Evolutionary conservation across 2,113 vertebrate genomes (phyloP).

Genomic region (Dermatemys mawii): DNA sequence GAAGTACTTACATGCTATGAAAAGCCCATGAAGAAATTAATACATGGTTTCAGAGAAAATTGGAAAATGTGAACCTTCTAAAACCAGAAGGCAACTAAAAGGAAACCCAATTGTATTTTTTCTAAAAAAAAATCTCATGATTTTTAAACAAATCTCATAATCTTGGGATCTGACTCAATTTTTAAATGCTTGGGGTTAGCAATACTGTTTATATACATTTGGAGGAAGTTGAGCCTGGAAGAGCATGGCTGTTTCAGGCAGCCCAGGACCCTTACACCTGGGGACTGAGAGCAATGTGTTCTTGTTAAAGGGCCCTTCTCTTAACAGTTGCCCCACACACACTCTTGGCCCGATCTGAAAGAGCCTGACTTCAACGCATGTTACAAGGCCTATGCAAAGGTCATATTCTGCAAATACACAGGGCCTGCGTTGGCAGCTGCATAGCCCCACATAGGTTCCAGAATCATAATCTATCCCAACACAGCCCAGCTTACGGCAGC

Average conservation of each 20-base stretch:
- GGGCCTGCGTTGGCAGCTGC: rapidly evolving
- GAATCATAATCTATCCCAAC: background rate
- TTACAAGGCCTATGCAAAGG: background rate
- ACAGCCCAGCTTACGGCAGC: background rate
- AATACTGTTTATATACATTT: background rate
- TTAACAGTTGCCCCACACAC: background rate
- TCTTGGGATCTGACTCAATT: background rate
- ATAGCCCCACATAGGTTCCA: background rate
- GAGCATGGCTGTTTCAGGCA: background rate
- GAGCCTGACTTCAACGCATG: background rate
- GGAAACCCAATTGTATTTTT: rapidly evolving
- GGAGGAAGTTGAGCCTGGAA: background rate
- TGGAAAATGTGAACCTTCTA: background rate
- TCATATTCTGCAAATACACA: background rate
- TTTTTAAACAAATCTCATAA: background rate
- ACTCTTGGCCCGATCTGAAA: background rate
- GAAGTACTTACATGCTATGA: background rate
- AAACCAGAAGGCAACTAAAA: background rate
- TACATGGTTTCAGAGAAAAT: background rate
- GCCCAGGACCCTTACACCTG: background rate
- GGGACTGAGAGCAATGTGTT: background rate
- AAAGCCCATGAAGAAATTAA: background rate
- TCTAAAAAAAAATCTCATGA: background rate
- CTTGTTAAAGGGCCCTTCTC: background rate
- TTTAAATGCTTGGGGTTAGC: background rate